Conservation (phyloP, 2,888 invertebrate species). For the Drosophila peninsularis region DNA sequence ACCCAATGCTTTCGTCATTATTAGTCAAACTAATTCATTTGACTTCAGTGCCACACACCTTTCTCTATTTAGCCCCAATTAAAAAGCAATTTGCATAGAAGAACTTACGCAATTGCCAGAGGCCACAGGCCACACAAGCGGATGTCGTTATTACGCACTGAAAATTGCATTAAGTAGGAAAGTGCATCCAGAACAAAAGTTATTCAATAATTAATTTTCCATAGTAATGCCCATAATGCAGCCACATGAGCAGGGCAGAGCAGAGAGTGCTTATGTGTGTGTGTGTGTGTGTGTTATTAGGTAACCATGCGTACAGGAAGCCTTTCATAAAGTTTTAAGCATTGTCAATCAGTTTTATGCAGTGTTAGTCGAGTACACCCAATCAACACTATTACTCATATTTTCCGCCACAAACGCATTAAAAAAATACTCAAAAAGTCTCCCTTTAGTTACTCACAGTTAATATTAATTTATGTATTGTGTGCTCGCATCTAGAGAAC, state of each 20-base stretch:
- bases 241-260: too few relatives aligned
- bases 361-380: not conserved
- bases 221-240: not conserved
- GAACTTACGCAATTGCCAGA: not conserved
- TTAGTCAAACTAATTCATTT: too few relatives aligned
- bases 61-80: not conserved
- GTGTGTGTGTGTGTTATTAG: too few relatives aligned
- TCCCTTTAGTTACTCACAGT: not conserved
- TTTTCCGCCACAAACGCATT: too few relatives aligned
- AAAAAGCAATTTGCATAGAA: too few relatives aligned
- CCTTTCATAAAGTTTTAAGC: too few relatives aligned
- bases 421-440: not conserved
- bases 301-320: too few relatives aligned
- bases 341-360: not conserved
- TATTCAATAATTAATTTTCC: conserved; percentile 8
- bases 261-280: not conserved
- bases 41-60: too few relatives aligned
- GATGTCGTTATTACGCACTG: conserved; percentile 1
- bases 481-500: not conserved
- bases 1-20: too few relatives aligned
- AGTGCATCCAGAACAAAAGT: conserved; percentile 8
- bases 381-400: not conserved
- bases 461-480: too few relatives aligned
- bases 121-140: not conserved
- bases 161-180: not conserved